Evolutionary conservation across 2,113 vertebrate species (phyloP).

Genomic region (Dicerorhinus sumatrensis): DNA sequence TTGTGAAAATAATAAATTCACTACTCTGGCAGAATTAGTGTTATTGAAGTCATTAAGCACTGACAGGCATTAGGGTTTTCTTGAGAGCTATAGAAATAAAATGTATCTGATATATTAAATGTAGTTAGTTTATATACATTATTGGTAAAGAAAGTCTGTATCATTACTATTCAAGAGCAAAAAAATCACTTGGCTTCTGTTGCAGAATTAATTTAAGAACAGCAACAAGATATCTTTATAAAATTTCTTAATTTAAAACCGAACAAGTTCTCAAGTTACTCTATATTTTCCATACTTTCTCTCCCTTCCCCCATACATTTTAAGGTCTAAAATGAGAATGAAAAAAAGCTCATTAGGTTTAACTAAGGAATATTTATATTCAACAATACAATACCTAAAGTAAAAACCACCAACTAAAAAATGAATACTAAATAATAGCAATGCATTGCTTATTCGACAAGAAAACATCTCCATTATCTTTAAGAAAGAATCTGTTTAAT

Average conservation of each 20-base stretch:
- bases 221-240: slow-evolving; percentile 69
- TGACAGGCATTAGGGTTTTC: slow-evolving; percentile 47
- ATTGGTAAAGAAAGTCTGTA: slow-evolving; percentile 68
- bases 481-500: slow-evolving; percentile 30
- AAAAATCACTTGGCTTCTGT: slow-evolving; percentile 75
- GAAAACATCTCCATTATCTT: slow-evolving; percentile 22
- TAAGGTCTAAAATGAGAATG: slow-evolving; percentile 29
- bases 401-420: slow-evolving; percentile 52
- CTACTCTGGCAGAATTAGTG: slow-evolving; percentile 45
- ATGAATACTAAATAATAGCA: slow-evolving; percentile 37
- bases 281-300: slow-evolving; percentile 46
- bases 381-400: neutral
- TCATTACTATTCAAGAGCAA: slow-evolving; percentile 76
- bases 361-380: slow-evolving; percentile 22
- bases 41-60: slow-evolving; percentile 52
- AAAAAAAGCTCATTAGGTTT: slow-evolving; percentile 8
- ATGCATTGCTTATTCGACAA: slow-evolving; percentile 35
- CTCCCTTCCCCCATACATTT: slow-evolving; percentile 52
- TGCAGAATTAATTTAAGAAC: slow-evolving; percentile 74
- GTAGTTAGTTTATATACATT: slow-evolving; percentile 64
- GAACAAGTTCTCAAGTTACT: slow-evolving; percentile 67
- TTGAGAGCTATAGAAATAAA: slow-evolving; percentile 61
- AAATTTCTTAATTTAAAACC: slow-evolving; percentile 73
- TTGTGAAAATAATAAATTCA: slow-evolving; percentile 44
- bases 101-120: slow-evolving; percentile 51